Percentiles rank a stretch among this genome's conserved stretches.
phyloP scores from a whole-genome alignment of 2,888 invertebrate genomes.

The Caenorhabditis becei region DNA sequence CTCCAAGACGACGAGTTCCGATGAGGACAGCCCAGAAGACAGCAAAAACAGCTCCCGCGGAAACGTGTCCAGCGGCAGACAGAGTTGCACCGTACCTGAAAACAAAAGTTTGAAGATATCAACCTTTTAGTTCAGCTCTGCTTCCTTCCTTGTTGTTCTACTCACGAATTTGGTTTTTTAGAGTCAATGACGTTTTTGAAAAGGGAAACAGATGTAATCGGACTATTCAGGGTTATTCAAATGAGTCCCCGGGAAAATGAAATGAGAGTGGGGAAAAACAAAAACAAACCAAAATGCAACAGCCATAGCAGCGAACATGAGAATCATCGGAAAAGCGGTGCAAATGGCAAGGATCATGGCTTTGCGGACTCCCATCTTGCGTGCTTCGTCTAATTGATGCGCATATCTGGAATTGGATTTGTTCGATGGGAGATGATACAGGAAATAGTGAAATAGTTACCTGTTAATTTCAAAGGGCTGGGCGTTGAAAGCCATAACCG shows the following conservation, averaged over 20 bases:
- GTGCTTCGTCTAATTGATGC: slow-evolving; percentile 79
- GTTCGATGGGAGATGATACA: no score
- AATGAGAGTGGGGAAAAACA: slow-evolving; percentile 4
- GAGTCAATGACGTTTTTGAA: not conserved
- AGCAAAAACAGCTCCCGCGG: slow-evolving; percentile 75
- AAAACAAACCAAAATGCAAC: slow-evolving; percentile 78
- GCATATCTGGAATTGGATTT: slow-evolving; percentile 67
- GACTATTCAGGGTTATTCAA: slow-evolving; percentile 13
- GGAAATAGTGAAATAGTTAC: slow-evolving; percentile 34
- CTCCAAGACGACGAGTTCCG: slow-evolving; percentile 85
- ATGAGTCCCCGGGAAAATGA: not conserved
- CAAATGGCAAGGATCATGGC: slow-evolving; percentile 76
- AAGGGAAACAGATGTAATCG: not conserved
- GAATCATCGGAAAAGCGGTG: slow-evolving; percentile 75
- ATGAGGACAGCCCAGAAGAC: slow-evolving; percentile 79
- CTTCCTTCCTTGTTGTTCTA: not conserved
- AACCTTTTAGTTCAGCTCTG: not conserved
- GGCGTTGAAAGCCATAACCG: slow-evolving; percentile 80
- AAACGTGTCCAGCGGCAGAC: slow-evolving; percentile 66
- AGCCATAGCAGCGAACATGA: slow-evolving; percentile 82
- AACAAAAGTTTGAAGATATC: not conserved
- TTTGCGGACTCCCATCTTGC: slow-evolving; percentile 80
- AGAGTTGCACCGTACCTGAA: slow-evolving; percentile 73
- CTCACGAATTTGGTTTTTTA: slow-evolving; percentile 1
- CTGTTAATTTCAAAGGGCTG: slow-evolving; percentile 77